Conservation (phyloP, 2,113 vertebrate genomes). For the Stigmatopora argus region DNA sequence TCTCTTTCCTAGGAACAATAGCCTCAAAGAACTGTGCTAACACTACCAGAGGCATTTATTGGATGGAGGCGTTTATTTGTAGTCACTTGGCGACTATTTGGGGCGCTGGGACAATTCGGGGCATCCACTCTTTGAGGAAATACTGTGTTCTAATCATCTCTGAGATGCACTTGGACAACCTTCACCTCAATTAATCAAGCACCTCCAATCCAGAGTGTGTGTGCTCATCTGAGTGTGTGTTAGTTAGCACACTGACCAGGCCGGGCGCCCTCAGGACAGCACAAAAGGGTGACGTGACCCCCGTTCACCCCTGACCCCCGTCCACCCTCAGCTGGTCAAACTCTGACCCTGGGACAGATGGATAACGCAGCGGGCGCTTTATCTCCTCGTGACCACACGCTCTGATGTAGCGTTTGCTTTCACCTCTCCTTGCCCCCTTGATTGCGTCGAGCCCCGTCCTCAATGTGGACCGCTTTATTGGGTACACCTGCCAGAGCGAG, state of each 20-base stretch:
- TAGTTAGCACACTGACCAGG: conserved; percentile 42
- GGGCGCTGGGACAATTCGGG: not conserved
- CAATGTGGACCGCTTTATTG: not conserved
- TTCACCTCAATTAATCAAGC: not conserved
- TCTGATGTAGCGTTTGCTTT: conserved; percentile 35
- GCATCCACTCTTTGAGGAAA: not conserved
- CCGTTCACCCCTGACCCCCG: conserved; percentile 47
- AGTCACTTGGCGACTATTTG: not conserved
- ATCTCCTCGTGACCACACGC: conserved; percentile 58
- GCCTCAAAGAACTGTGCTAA: not conserved
- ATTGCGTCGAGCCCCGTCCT: conserved; percentile 18
- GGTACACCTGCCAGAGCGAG: not conserved
- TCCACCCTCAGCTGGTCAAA: conserved; percentile 61
- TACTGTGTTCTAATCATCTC: not conserved
- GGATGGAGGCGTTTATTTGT: not conserved
- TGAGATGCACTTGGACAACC: not conserved
- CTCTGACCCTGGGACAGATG: conserved; percentile 68
- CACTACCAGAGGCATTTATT: not conserved
- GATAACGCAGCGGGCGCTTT: conserved; percentile 59
- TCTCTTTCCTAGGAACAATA: not conserved
- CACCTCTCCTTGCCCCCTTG: conserved; percentile 40
- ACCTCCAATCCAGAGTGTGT: not conserved
- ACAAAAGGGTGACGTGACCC: conserved; percentile 37
- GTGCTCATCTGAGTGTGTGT: conserved; percentile 35
- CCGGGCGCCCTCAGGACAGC: conserved; percentile 26